Percentiles rank a stretch among this genome's conserved stretches.
Evolutionary conservation across 1,140 invertebrate genomes (phyloP).

Genomic region (Alviniconcha marisindica): DNA sequence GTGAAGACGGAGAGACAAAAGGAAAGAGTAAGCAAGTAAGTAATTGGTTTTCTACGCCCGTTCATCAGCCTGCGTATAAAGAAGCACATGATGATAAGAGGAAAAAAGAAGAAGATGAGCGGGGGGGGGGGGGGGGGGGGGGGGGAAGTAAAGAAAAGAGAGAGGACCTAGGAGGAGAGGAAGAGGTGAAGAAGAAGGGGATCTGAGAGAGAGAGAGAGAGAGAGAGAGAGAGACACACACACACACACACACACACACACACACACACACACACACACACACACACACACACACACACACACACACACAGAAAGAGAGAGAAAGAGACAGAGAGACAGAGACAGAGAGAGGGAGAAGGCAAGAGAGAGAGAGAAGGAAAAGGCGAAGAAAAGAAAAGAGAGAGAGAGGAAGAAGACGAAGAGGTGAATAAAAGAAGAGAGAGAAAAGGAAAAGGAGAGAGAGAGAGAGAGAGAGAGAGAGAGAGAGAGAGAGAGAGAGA

Average conservation of each 20-base stretch:
- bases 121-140: background rate
- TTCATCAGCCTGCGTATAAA: too few species aligned
- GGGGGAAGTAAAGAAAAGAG: background rate
- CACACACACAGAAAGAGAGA: background rate
- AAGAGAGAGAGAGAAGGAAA: background rate
- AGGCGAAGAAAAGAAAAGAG: too few species aligned
- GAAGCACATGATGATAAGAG: too few species aligned
- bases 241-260: slow-evolving; percentile 12
- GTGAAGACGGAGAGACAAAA: too few species aligned
- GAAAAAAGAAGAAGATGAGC: too few species aligned
- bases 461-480: background rate
- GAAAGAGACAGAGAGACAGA: background rate
- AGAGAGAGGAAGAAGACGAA: background rate
- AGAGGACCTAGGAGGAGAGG: background rate
- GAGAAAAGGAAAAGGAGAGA: background rate
- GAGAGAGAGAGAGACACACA: too few species aligned
- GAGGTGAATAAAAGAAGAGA: background rate
- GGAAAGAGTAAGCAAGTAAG: too few species aligned
- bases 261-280: background rate
- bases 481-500: slow-evolving; percentile 16
- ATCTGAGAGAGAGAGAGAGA: too few species aligned
- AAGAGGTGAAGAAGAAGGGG: background rate
- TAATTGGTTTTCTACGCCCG: too few species aligned
- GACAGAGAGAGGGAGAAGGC: background rate
- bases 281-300: slow-evolving; percentile 11